Evolutionary conservation across 2,113 vertebrate genomes (phyloP).

Genomic region (Ursus arctos): DNA sequence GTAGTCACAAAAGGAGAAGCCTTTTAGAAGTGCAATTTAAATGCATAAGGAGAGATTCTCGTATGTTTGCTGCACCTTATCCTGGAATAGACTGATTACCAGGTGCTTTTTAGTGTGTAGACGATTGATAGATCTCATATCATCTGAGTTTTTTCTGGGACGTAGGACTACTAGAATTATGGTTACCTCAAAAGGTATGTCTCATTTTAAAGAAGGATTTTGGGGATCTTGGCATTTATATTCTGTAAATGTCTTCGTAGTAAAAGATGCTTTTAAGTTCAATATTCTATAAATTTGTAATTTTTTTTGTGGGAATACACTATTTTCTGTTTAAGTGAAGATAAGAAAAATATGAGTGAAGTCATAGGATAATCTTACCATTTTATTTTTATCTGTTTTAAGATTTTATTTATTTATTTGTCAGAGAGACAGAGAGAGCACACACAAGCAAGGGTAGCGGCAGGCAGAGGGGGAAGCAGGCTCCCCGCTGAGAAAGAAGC

Average conservation of each 20-base stretch:
- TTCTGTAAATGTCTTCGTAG: neutral
- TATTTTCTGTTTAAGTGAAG: slow-evolving; percentile 6
- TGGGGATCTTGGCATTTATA: neutral
- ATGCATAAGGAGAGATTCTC: slow-evolving; percentile 61
- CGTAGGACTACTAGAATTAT: neutral
- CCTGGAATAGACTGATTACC: slow-evolving; percentile 52
- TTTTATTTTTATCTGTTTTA: neutral
- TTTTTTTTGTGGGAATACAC: neutral
- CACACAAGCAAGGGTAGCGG: too few species aligned
- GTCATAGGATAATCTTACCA: neutral
- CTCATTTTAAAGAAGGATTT: neutral
- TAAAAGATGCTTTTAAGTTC: slow-evolving; percentile 30
- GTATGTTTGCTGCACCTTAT: slow-evolving; percentile 30
- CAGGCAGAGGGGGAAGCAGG: too few species aligned
- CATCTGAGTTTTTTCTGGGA: slow-evolving; percentile 35
- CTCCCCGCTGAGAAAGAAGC: too few species aligned
- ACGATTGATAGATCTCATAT: neutral
- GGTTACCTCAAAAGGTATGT: slow-evolving; percentile 1
- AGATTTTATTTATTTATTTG: too few species aligned
- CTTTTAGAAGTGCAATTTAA: slow-evolving; percentile 75
- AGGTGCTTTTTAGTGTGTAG: slow-evolving; percentile 61
- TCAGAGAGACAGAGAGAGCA: too few species aligned
- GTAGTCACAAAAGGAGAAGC: slow-evolving; percentile 64
- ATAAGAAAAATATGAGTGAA: slow-evolving; percentile 14
- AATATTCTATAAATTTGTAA: slow-evolving; percentile 5